Evolutionary conservation across 30 jellyfish, hydroid and myxozoan species (phyloP), one percentile per base, ranked within the genome.

Genomic region (Clytia hemisphaerica): DNA sequence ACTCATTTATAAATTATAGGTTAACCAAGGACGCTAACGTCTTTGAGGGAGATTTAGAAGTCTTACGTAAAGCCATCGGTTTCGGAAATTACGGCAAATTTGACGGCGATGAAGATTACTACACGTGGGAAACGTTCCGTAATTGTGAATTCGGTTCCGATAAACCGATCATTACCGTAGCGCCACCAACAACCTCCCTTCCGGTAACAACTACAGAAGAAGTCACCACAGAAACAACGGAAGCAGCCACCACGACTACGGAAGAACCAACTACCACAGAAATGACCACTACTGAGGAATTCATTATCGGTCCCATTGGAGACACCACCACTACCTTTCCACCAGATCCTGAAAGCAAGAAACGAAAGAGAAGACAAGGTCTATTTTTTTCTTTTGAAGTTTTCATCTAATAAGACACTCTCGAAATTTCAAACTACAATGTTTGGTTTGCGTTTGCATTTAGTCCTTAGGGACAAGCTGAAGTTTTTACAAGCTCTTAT

Each of bases 41-140:
- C 6, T 57, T 51, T 30, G 50, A 35, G 31, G 37, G 37, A 0
- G 92, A 85, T 64, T 49, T 85, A 32, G 87, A 78, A 58, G 71
- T 92, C 16, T 40, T 79, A 64, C 77, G 84, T 35, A 88, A 88
- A 61, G 95, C 97, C 2, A 44, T 71, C 19, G 97, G 97, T 1
- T 80, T 73, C 49, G 95, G 95, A 24, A 51, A 48, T 60, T 75
- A 78, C 35, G 93, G 92, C 1, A 67, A 38, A 29, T 63, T 36
- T 42, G 75, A 64, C 4, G 97, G 94, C 10, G 86, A 69, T 48
- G 47, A 63, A 3, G 94, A 84, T 31, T 66, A 67, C 53, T 76
- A 88, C 46, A 76, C 22, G 38, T 93, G 75, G 1, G 33, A 36
- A 26, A 84, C 65, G 58, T 88, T 88, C 63, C 37, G 57, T 49